Base-by-base conservation (phyloP, 2,888 invertebrate genomes). In the Aporophyla lueneburgensis region DNA sequence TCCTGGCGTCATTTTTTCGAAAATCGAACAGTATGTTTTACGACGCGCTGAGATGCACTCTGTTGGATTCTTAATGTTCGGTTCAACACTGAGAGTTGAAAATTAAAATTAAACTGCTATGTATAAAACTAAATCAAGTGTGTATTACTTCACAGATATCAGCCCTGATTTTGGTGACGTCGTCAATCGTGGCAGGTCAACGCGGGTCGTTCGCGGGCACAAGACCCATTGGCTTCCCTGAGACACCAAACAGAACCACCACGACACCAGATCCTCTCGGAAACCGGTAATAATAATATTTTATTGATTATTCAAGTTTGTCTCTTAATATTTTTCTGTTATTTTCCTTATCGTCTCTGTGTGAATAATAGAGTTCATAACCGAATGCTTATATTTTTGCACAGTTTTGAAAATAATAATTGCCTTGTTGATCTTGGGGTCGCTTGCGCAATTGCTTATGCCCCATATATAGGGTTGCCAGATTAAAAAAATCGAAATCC, bases 121-220 rank as follows among this genome's bases (percentile, higher is more conserved):
- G 10, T 10, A 46, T 10, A 12, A 46, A 46, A 46, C 10, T 12
- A 46, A 46, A 2, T 46, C 0, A 12, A 10, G 0, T 46, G 10
- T 46, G 10, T 46, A 46, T 46, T 46, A 10, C 10, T 19, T 71
- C 69, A 5, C 81, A 87, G 88, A 93, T 89, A 46, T 76, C 88
- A 76, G 84, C 86, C 54, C 40, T 90, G 2, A 56, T 94, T n/a
- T 66, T 93, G 56, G 73, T 94, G 85, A 72, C 87, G 71, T 85
- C 89, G 58, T 85, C 90, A 54, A 62, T 93, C 71, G 94, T 92
- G 21, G 80, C 91, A 51, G 95, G 97, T 71, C 98, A 98, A 92
- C 96, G 98, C 69, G 97, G 97, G 1, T 96, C 96, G 5, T 98
- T 97, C 89, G 98, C 98, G 0, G 97, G 97, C 4, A 91, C 91